Percentiles rank a stretch among this genome's conserved stretches.
These are phyloP conservation scores for Thelaira solivaga DNA, from an alignment of 2,888 invertebrate species.

Conservation along the genomic window DNA sequence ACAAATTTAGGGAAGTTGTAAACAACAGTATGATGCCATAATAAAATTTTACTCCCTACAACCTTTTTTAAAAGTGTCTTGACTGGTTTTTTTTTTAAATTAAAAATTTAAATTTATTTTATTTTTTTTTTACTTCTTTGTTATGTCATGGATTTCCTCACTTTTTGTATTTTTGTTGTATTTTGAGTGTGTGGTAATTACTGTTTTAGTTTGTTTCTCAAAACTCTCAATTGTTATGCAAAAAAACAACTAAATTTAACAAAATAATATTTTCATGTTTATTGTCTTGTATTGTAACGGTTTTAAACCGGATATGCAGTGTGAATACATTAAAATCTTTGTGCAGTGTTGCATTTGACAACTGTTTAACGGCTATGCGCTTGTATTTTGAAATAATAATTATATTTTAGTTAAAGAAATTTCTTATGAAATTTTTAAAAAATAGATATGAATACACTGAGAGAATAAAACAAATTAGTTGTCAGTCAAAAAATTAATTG, in stretches of 20 bases:
- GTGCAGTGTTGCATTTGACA: constrained; percentile 57
- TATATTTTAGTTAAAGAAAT: no score
- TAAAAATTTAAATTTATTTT: no score
- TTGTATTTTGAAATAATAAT: no score
- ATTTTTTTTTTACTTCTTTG: constrained; percentile 19
- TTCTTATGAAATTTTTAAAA: no score
- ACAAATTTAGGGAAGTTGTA: constrained; percentile 50
- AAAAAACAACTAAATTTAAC: constrained; percentile 3
- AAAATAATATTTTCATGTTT: neutral
- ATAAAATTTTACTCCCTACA: constrained; percentile 48
- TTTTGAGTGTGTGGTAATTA: constrained; percentile 50
- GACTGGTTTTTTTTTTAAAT: constrained; percentile 10
- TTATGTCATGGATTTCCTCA: constrained; percentile 30
- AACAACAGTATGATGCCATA: neutral
- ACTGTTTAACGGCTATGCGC: no score
- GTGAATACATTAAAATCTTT: constrained; percentile 34
- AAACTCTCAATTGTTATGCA: constrained; percentile 54
- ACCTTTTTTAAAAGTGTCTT: constrained; percentile 30
- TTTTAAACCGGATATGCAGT: constrained; percentile 43
- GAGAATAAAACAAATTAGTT: no score
- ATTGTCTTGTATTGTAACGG: constrained; percentile 34
- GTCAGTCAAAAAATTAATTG: no score
- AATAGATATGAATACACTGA: no score
- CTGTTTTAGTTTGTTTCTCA: constrained; percentile 25
- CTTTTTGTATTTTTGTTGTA: constrained; percentile 44